Percentiles rank a stretch among this genome's conserved stretches.
Evolutionary conservation across 2,888 invertebrate species (phyloP).

Genomic region (Hyposoter dolosus): DNA sequence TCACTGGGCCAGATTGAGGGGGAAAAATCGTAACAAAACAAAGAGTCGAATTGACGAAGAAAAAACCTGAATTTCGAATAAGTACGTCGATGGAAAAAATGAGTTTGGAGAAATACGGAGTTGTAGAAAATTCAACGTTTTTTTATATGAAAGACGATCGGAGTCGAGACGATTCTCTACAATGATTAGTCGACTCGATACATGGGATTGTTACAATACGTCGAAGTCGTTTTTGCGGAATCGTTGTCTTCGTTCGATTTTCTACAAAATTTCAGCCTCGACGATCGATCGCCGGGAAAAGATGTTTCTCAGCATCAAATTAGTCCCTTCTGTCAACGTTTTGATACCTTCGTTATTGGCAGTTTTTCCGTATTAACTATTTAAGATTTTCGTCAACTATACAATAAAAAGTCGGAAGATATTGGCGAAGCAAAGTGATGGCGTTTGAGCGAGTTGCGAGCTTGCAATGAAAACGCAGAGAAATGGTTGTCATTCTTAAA

Average conservation of each 20-base stretch:
- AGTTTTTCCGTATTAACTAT: slow-evolving; percentile 64
- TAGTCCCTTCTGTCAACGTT: slow-evolving; percentile 19
- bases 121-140: slow-evolving; percentile 66
- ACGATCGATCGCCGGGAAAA: slow-evolving; percentile 69
- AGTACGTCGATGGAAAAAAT: slow-evolving; percentile 2
- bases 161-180: slow-evolving; percentile 57
- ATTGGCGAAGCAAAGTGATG: slow-evolving; percentile 64
- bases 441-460: slow-evolving; percentile 24
- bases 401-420: slow-evolving; percentile 62
- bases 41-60: not conserved
- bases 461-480: not conserved
- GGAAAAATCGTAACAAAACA: not conserved
- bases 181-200: slow-evolving; percentile 55
- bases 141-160: slow-evolving; percentile 61
- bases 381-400: slow-evolving; percentile 61
- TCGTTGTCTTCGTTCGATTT: slow-evolving; percentile 52
- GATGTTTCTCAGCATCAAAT: slow-evolving; percentile 38
- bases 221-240: slow-evolving; percentile 43
- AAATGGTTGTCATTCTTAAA: not conserved
- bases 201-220: slow-evolving; percentile 48
- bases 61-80: slow-evolving; percentile 1
- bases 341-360: slow-evolving; percentile 62
- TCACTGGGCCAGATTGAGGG: not conserved
- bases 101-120: slow-evolving; percentile 13
- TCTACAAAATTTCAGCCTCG: not conserved